Evolutionary conservation across 2,888 invertebrate species (phyloP), one percentile per base, ranked within the genome.

Genomic region (Terebella lapidaria): DNA sequence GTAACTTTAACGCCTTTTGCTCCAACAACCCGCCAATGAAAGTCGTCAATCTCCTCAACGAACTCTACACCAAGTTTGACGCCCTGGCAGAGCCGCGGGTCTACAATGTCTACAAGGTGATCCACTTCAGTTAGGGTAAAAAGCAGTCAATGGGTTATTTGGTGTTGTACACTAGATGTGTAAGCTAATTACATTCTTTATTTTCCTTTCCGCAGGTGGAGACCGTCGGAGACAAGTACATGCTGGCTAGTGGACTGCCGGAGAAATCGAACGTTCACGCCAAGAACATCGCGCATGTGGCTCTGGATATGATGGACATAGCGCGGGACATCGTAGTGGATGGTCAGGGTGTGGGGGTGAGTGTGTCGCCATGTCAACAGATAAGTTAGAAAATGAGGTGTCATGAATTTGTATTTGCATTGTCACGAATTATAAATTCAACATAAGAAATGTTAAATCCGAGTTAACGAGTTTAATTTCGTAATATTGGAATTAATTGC

Each of bases 151-250:
- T n/a, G n/a, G n/a, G n/a, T n/a, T n/a, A n/a, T n/a, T n/a, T n/a
- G n/a, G n/a, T n/a, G n/a, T n/a, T n/a, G n/a, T n/a, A n/a, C n/a
- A n/a, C n/a, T n/a, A n/a, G n/a, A n/a, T n/a, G n/a, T n/a, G n/a
- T n/a, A n/a, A n/a, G n/a, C n/a, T n/a, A n/a, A n/a, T n/a, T n/a
- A n/a, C n/a, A n/a, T n/a, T n/a, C n/a, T n/a, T n/a, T n/a, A n/a
- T n/a, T n/a, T n/a, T n/a, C n/a, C n/a, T n/a, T n/a, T n/a, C n/a
- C n/a, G n/a, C 74, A 94, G 94, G 94, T 96, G 63, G 95, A 96
- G 83, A 96, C 95, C 15, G 93, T 95, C 25, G 95, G 95, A 62
- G 95, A 95, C 81, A 95, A 95, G 81, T 96, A 96, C 80, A 96
- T 95, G 95, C 94, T 94, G 0, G 95, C 94, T 88, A 61, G 94